Evolutionary conservation across 2,113 vertebrate species (phyloP), one percentile per base, ranked within the genome.

Genomic region (Marmota flaviventris): DNA sequence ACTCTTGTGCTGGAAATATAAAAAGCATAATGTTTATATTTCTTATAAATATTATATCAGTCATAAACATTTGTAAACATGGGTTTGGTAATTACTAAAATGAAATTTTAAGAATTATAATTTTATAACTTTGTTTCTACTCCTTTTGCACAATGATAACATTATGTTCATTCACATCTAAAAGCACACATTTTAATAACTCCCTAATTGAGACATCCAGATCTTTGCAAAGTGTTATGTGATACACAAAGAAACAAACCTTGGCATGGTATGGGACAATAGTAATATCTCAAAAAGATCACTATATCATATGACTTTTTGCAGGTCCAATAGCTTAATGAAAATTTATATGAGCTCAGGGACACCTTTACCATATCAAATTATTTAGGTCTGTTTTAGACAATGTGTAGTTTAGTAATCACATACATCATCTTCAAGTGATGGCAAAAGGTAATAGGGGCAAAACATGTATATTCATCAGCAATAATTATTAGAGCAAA

Each of bases 401-500:
- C n/a, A 53, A 13, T 58, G 14, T 78, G 3, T 95, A 86, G 53
- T 79, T 96, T 93, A 78, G 56, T 56, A 97, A 78, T 95, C 88
- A 34, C 53, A 42, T 85, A 67, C 45, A 96, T 97, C 94, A 97
- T 42, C 39, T 91, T 85, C 86, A 10, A 86, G 18, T 95, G 51
- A 79, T 97, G 94, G 32, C 51, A 86, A 85, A 98, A 98, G 22
- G 86, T 82, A 92, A 96, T 70, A 22, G 25, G 82, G 87, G 34
- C 81, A 89, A 97, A 91, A 92, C n/a, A 87, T 96, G 42, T 97
- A 92, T 88, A 97, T 81, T 97, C 84, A 98, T 98, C 94, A 98
- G 79, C 79, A 97, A 79, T 97, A 97, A 97, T 98, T 95, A 98
- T 78, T 90, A 97, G 96, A 97, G 88, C 82, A 98, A 97, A 98